Evolutionary conservation across 2,888 invertebrate genomes (phyloP), one percentile per base, ranked within the genome.

Genomic region (Odiellus spinosus): DNA sequence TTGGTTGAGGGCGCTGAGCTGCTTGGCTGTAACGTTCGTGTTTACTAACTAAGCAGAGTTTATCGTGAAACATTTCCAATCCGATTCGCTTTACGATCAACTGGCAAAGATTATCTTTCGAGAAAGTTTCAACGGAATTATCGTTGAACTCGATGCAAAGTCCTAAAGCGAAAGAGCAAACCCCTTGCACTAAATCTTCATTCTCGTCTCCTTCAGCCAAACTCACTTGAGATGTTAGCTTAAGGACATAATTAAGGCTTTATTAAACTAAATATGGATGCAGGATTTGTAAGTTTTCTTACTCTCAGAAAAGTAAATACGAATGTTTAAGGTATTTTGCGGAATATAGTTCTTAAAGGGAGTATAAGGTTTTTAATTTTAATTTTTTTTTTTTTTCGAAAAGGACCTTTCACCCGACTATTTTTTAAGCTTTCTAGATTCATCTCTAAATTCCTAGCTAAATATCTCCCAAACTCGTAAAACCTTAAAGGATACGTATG

Each of bases 21-120:
- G 95, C 88, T 60, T 79, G 77, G 47, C 82, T 84, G 69, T 95
- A 98, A 38, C 80, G 74, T 68, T 96, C 96, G 62, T 87, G 86
- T 44, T 82, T 77, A 0, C 83, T 76, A 46, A 96, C 80, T 56
- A 86, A 83, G 44, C 78, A 76, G 48, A 98, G 70, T 60, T 86
- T 86, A 52, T 85, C 80, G 48, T 80, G 75, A 63, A 88, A 86
- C 43, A 77, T 77, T 63, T 98, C 96, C 56, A 83, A 70, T 5
- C 90, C 93, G 49, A 98, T 83, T 53, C 96, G 74, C 61, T 86
- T 84, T 50, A 83, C 79, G 36, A 96, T 77, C 47, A 95, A 71
- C 61, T 83, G 83, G 41, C 80, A 76, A 42, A 95, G 70, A 60
- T 79, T 77, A 55, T 80, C 82, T 42, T 67, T 68, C 1, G 80